phyloP scores from a whole-genome alignment of 2,797 vertebrate genomes.

The Cyclura pinguis region DNA sequence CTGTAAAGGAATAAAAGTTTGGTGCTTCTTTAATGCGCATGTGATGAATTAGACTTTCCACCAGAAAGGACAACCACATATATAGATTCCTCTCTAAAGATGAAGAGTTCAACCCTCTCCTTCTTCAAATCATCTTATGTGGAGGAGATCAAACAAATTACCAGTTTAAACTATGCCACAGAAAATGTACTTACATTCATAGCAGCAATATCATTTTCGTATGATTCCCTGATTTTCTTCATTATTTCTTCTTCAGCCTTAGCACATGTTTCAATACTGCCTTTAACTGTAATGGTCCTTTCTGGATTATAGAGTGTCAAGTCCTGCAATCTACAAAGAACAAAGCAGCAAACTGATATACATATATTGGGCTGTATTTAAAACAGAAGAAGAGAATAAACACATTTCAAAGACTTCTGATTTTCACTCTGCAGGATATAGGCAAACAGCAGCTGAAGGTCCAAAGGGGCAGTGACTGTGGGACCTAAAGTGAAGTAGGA shows the following conservation, averaged over 20 bases:
- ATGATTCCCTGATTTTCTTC: constrained; percentile 98
- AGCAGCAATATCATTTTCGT: constrained; percentile 97
- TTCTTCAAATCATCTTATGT: neutral
- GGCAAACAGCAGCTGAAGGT: neutral
- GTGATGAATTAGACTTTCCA: neutral
- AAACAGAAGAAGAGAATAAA: neutral
- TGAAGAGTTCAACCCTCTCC: neutral
- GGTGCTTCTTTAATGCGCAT: neutral
- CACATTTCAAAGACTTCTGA: fast-evolving
- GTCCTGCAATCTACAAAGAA: constrained; percentile 89
- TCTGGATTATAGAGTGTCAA: constrained; percentile 97
- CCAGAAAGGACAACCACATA: neutral
- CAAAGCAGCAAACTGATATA: constrained; percentile 38
- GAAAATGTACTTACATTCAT: constrained; percentile 91
- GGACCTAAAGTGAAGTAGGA: neutral
- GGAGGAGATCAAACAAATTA: neutral
- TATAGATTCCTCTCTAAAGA: neutral
- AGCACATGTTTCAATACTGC: constrained; percentile 89
- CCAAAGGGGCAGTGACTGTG: neutral
- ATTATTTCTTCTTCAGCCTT: constrained; percentile 96
- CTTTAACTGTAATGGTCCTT: constrained; percentile 96
- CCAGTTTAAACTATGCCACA: neutral
- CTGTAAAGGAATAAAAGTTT: neutral
- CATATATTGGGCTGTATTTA: constrained; percentile 31
- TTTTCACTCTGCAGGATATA: neutral